Base-by-base conservation (phyloP, 1,140 invertebrate species). In the Batillaria attramentaria region DNA sequence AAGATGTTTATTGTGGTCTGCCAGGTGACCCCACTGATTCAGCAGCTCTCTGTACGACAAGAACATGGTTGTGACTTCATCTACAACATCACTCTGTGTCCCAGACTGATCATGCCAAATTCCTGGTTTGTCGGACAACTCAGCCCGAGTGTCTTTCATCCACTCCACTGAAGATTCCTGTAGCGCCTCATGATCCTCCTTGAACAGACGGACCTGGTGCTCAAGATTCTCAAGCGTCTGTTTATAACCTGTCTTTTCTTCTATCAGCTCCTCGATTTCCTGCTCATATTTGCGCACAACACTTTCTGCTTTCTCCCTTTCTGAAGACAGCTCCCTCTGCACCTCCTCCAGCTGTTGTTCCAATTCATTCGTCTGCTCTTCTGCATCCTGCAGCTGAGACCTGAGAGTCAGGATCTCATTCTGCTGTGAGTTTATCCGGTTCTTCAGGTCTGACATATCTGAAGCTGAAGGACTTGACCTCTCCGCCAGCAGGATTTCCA, bases 341-440 rank as follows among this genome's bases (percentile, higher is more conserved):
- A 66, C n/a, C 57, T 66, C 16, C 5, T 76, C 79, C 18, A 70
- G 62, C 39, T 76, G 43, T 8, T 60, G 66, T 41, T 70, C 42
- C 72, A 80, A 31, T 20, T 33, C 35, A 2, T 18, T 37, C 43
- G 68, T 42, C 54, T 80, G 62, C 60, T 54, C 46, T 54, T 78
- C 66, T 57, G 43, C 46, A 24, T n/a, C 33, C 28, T 60, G 35
- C 76, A 78, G 35, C 33, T 72, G 66, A 43, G 46, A 31, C 1
- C 41, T 50, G 13, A 75, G 73, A 31, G 73, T 41, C 57, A 75
- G 24, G 10, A 75, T 16, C 20, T 75, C 73, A 20, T 54, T 54
- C 31, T 75, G 73, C 54, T 75, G 54, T 39, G 54, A 62, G 73
- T 75, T 75, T 10, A 75, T 75, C 33, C 42, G 28, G 31, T 75